A percentile compares a stretch with the other conserved stretches of the same genome.
Evolutionary conservation across 92 coral and sea anemone genomes (phyloP).

Genomic region (Heliopora coerulea): DNA sequence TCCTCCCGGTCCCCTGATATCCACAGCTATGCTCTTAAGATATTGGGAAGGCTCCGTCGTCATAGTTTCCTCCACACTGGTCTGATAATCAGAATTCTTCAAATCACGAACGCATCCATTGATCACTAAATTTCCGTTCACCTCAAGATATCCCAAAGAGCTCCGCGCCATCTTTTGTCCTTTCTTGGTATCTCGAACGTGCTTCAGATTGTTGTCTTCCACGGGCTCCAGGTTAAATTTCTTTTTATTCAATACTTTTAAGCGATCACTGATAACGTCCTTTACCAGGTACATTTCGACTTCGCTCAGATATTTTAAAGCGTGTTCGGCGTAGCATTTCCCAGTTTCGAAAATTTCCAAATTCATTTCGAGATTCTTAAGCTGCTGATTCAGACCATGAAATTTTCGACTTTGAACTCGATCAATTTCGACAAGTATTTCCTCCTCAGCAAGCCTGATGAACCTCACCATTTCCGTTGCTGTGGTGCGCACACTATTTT

Average conservation of each 20-base stretch:
- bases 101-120: conserved; percentile 37
- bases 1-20: conserved; percentile 35
- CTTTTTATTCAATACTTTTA: conserved; percentile 60
- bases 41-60: conserved; percentile 6
- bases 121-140: conserved; percentile 26
- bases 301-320: conserved; percentile 80
- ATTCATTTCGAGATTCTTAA: conserved; percentile 57
- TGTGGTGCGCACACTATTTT: conserved; percentile 66
- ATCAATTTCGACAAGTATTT: conserved; percentile 70
- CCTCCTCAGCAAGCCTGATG: conserved; percentile 70
- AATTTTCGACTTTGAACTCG: conserved; percentile 65
- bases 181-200: conserved; percentile 65
- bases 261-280: conserved; percentile 60
- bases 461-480: conserved; percentile 60
- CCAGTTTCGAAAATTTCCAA: conserved; percentile 65
- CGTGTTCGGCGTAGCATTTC: conserved; percentile 75
- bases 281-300: conserved; percentile 72
- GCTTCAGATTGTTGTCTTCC: conserved; percentile 72
- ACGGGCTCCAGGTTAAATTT: conserved; percentile 60
- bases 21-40: conserved; percentile 26
- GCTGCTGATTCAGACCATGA: conserved; percentile 58
- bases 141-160: conserved; percentile 19
- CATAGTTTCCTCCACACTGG: not conserved
- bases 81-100: not conserved
- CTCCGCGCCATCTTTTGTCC: conserved; percentile 57